These are phyloP conservation scores for Melanotaenia parkinsoni DNA, from an alignment of 2,797 vertebrate genomes.

Conservation along the genomic window DNA sequence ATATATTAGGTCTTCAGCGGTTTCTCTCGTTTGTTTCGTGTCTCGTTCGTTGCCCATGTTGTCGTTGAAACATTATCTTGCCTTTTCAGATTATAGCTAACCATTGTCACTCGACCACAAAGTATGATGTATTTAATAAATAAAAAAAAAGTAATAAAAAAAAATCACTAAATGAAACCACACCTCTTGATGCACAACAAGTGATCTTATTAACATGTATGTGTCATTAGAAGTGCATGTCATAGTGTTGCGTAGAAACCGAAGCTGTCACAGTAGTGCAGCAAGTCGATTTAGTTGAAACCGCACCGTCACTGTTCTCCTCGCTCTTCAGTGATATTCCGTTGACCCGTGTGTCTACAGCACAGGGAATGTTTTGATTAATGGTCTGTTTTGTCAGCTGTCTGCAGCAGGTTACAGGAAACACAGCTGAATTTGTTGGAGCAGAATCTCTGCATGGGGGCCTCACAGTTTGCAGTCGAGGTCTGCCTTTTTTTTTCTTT, in stretches of 20 bases:
- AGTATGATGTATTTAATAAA: slow-evolving; percentile 37
- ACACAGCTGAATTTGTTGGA: slow-evolving; percentile 43
- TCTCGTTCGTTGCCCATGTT: slow-evolving; percentile 37
- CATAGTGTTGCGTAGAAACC: slow-evolving; percentile 27
- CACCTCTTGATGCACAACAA: slow-evolving; percentile 53
- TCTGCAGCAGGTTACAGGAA: slow-evolving; percentile 45
- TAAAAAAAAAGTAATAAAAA: background rate
- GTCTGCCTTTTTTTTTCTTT: slow-evolving; percentile 25
- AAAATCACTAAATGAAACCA: slow-evolving; percentile 42
- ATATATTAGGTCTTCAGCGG: slow-evolving; percentile 6
- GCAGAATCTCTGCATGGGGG: slow-evolving; percentile 39
- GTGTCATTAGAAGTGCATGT: slow-evolving; percentile 64
- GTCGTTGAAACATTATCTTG: slow-evolving; percentile 46
- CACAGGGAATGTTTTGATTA: slow-evolving; percentile 43
- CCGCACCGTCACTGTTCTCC: slow-evolving; percentile 23
- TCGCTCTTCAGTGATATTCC: slow-evolving; percentile 38
- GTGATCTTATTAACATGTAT: slow-evolving; percentile 33
- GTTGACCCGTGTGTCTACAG: slow-evolving; percentile 38
- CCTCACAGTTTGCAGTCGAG: slow-evolving; percentile 36
- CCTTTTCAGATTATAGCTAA: slow-evolving; percentile 62
- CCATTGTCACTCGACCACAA: slow-evolving; percentile 51
- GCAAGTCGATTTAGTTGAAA: slow-evolving; percentile 43
- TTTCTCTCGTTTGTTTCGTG: slow-evolving; percentile 29
- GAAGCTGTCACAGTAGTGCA: slow-evolving; percentile 26
- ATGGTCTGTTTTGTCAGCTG: slow-evolving; percentile 65